Evolutionary conservation across 2,113 vertebrate genomes (phyloP), one percentile per base, ranked within the genome.

Genomic region (Nibea albiflora): DNA sequence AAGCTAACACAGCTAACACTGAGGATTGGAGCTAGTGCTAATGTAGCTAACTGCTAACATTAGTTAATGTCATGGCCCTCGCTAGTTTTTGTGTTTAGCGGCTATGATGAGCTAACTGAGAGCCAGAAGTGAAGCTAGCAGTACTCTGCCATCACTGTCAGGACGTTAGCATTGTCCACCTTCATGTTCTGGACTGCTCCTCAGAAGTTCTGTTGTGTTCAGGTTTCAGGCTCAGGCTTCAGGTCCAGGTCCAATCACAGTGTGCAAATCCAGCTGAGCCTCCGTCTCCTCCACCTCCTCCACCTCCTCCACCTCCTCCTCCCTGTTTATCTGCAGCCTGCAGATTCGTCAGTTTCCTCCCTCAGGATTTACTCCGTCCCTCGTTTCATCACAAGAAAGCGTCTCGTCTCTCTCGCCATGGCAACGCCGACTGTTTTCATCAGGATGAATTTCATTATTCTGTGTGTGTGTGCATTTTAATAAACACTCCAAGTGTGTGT

Each of bases 241-340:
- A 26, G 85, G 80, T 88, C 77, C 47, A 22, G 53, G 47, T 87
- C 70, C 70, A 71, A 85, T 83, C 84, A 80, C 52, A 90, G 54
- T 10, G 72, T 57, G 50, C 53, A 84, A 76, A 87, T 85, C 76
- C 76, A 31, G 49, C 20, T 1, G 78, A 66, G 78, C 64, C 76
- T 63, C 42, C 74, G 61, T 19, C 73, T 35, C 26, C 49, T 47
- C n/a, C 75, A 49, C 65, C 66, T 53, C 47, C 50, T 57, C 60
- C 56, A 31, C 35, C 57, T 9, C 70, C 10, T 50, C 84, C 57
- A 76, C 68, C 66, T 72, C 80, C 80, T 72, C 85, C 88, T 90
- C 73, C 64, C 10, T 86, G 78, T 88, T 91, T 90, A 86, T 88
- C 88, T 86, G 83, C 79, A 67, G 69, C 67, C 70, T 81, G 80